Evolutionary conservation across 1,140 invertebrate genomes (phyloP).

Genomic region (Drepana arcuata): DNA sequence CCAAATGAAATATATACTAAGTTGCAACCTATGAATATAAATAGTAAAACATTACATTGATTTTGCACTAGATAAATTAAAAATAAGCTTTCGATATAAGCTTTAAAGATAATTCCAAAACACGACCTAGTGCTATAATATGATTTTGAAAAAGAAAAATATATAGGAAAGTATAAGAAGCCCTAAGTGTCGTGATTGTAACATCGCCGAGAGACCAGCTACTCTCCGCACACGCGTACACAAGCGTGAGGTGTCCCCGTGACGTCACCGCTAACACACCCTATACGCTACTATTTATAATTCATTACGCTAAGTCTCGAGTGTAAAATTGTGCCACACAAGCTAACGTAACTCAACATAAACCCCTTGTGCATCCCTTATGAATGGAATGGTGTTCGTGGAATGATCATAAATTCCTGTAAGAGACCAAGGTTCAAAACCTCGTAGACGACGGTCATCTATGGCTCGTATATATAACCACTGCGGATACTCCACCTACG

Average conservation of each 20-base stretch:
- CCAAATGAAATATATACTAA: conserved; percentile 9
- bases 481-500: conserved; percentile 36
- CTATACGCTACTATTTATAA: conserved; percentile 45
- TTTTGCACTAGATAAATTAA: conserved; percentile 15
- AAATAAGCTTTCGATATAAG: conserved; percentile 18
- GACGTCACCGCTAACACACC: background rate
- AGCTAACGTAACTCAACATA: conserved; percentile 36
- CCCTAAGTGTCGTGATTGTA: conserved; percentile 35
- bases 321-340: conserved; percentile 59
- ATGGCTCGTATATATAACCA: conserved; percentile 51
- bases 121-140: conserved; percentile 15
- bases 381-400: conserved; percentile 20
- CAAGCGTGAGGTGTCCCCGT: too few relatives aligned
- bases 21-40: too few relatives aligned
- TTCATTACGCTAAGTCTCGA: conserved; percentile 53
- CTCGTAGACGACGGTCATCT: conserved; percentile 38
- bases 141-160: too few relatives aligned
- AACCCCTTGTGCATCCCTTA: conserved; percentile 13
- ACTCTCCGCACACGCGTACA: too few relatives aligned
- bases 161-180: conserved; percentile 34
- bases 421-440: conserved; percentile 32
- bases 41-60: conserved; percentile 10
- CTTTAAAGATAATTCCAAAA: conserved; percentile 20
- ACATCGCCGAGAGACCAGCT: conserved; percentile 34
- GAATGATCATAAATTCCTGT: conserved; percentile 27